Evolutionary conservation across 2,113 vertebrate species (phyloP).

Genomic region (Callorhinus ursinus): DNA sequence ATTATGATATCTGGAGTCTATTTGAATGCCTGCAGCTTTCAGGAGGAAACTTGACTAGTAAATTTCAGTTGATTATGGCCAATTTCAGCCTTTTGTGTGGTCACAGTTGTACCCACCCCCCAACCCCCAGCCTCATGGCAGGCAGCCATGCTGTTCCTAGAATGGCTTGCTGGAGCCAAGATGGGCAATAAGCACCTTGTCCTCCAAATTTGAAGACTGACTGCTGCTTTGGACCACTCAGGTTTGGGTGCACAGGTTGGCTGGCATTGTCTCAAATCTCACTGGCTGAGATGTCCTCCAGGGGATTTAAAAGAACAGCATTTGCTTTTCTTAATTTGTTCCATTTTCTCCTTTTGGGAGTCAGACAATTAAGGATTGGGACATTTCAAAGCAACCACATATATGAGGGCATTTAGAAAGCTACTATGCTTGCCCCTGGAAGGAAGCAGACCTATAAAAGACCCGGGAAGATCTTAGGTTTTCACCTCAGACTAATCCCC

Average conservation of each 20-base stretch:
- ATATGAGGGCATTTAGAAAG: background rate
- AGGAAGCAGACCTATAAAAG: background rate
- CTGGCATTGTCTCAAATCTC: background rate
- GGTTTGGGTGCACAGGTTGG: background rate
- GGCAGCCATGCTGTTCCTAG: background rate
- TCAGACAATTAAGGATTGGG: background rate
- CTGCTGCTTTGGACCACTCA: background rate
- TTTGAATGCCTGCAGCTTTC: background rate
- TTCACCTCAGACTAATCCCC: background rate
- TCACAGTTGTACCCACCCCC: background rate
- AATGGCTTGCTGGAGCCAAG: background rate
- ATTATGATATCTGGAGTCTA: background rate
- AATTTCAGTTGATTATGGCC: background rate
- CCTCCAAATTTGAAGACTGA: background rate
- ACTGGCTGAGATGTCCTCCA: background rate
- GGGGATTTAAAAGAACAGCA: background rate
- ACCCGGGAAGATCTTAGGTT: background rate
- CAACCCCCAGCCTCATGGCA: background rate
- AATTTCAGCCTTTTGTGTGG: background rate
- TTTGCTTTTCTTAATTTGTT: background rate
- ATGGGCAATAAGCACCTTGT: background rate
- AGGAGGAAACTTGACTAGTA: background rate
- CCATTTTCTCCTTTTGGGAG: background rate
- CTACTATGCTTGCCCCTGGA: background rate
- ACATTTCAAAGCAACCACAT: background rate